Conservation (phyloP, 2,888 invertebrate genomes). For the Callinectes sapidus region DNA sequence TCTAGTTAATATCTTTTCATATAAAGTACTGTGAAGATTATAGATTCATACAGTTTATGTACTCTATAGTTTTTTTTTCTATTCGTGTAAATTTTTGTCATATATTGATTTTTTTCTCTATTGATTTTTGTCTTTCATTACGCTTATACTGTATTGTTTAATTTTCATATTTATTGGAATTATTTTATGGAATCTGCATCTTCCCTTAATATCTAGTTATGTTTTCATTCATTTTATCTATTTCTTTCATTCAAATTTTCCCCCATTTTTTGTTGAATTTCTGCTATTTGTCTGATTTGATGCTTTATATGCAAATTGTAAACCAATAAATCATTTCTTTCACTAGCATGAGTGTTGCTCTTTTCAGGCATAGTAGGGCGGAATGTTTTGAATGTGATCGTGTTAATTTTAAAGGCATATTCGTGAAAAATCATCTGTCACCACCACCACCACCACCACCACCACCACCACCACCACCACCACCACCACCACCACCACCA, state of each 20-base stretch:
- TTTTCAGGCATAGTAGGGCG: not conserved
- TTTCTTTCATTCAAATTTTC: not conserved
- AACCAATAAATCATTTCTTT: not conserved
- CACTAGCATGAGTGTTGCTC: not conserved
- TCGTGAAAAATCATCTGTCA: not conserved
- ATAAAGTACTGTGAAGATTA: too few relatives aligned
- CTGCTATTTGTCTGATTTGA: not conserved
- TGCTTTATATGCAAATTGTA: not conserved
- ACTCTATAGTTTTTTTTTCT: not conserved
- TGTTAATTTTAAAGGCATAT: not conserved
- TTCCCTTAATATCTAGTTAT: too few relatives aligned
- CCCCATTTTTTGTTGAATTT: not conserved
- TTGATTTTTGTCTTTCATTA: not conserved
- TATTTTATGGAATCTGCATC: not conserved
- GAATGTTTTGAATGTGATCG: not conserved
- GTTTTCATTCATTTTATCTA: not conserved
- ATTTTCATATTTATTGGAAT: not conserved
- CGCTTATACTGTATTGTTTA: not conserved
- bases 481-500: constrained; percentile 1
- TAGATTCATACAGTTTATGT: too few relatives aligned
- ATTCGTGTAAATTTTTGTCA: not conserved
- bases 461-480: constrained; percentile 15
- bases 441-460: not conserved
- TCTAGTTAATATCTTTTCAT: not conserved
- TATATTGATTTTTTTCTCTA: not conserved